A percentile compares a stretch with the other conserved stretches of the same genome.
These are phyloP conservation scores for Brienomyrus longianalis DNA, from an alignment of 2,113 vertebrate genomes.

Conservation along the genomic window DNA sequence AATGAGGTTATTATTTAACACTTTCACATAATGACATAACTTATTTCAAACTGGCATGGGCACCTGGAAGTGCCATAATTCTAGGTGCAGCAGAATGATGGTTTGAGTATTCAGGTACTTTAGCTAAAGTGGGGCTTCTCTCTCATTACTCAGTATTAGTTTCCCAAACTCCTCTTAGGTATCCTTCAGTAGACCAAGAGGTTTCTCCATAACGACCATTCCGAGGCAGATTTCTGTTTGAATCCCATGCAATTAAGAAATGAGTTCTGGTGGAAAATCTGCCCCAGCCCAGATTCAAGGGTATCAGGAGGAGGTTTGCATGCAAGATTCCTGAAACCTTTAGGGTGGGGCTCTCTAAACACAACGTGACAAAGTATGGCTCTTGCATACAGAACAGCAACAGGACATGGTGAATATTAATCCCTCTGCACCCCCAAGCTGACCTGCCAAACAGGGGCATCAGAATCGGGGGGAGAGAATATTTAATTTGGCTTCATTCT, in stretches of 20 bases:
- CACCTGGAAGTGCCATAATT: not conserved
- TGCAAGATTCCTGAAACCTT: constrained; percentile 47
- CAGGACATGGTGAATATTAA: constrained; percentile 68
- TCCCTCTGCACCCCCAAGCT: constrained; percentile 53
- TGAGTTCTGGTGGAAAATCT: constrained; percentile 62
- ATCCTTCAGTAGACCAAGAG: not conserved
- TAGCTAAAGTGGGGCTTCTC: not conserved
- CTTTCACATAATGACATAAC: not conserved
- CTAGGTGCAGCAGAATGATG: not conserved
- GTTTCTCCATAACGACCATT: constrained; percentile 25
- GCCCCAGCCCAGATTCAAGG: constrained; percentile 66
- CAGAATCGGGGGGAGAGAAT: not conserved
- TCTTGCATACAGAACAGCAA: constrained; percentile 59
- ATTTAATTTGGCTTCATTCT: not conserved
- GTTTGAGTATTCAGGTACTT: not conserved
- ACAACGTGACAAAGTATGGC: constrained; percentile 53
- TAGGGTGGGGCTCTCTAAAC: constrained; percentile 48
- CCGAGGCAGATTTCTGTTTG: constrained; percentile 57
- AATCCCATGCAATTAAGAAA: constrained; percentile 62
- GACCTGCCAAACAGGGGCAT: not conserved
- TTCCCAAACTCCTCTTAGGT: not conserved
- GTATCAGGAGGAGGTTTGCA: constrained; percentile 57
- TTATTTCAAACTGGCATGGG: not conserved
- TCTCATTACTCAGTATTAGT: not conserved
- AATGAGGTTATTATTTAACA: not conserved